Evolutionary conservation across 2,797 vertebrate species (phyloP).

Genomic region (Hylomyscus alleni): DNA sequence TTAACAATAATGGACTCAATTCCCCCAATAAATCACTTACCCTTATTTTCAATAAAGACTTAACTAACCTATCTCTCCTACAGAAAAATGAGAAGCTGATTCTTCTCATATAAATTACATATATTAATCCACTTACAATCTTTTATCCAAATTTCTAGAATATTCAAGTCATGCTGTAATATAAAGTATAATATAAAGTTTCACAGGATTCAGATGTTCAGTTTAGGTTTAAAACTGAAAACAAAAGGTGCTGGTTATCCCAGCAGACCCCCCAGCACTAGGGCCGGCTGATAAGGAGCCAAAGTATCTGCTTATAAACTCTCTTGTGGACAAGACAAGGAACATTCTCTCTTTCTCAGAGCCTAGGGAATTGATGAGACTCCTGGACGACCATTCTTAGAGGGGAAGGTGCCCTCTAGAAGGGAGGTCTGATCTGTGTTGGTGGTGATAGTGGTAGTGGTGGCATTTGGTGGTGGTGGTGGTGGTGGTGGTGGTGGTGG

Average conservation of each 20-base stretch:
- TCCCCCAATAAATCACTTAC: no score
- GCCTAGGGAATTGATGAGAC: background rate
- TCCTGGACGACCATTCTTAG: background rate
- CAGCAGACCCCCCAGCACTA: background rate
- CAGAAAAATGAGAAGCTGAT: slow-evolving; percentile 19
- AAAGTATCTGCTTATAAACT: background rate
- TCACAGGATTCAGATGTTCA: background rate
- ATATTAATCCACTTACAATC: background rate
- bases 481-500: no score
- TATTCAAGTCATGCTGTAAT: background rate
- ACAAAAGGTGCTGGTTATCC: background rate
- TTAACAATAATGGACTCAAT: no score
- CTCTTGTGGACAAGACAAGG: background rate
- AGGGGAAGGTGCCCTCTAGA: background rate
- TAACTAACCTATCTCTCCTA: background rate
- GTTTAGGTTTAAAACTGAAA: slow-evolving; percentile 39
- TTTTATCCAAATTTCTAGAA: slow-evolving; percentile 42
- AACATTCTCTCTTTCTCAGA: background rate
- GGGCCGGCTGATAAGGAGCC: background rate
- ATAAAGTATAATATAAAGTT: background rate
- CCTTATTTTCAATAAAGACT: background rate
- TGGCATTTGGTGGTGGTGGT: no score
- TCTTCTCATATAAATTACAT: background rate
- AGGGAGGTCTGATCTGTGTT: background rate
- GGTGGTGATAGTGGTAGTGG: background rate